Evolutionary conservation across 2,113 vertebrate genomes (phyloP).

Genomic region (Pterocles orientalis): DNA sequence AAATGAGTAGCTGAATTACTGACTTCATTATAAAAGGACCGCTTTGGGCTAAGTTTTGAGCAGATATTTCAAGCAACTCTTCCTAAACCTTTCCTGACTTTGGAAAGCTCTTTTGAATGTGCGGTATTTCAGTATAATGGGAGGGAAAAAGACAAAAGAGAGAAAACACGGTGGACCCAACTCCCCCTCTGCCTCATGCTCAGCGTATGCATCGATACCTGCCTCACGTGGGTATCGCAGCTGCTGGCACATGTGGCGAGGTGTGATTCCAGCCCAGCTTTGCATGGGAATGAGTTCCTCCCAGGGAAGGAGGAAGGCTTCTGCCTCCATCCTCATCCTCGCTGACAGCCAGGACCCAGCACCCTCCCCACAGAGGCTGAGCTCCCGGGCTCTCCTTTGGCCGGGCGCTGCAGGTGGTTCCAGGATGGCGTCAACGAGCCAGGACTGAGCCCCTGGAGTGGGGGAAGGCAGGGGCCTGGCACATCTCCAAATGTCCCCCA

Average conservation of each 20-base stretch:
- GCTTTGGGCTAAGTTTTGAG: slow-evolving; percentile 75
- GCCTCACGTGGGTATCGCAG: not conserved
- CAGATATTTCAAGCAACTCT: slow-evolving; percentile 50
- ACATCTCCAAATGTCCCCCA: not conserved
- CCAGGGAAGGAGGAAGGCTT: rapidly evolving
- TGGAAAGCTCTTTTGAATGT: not conserved
- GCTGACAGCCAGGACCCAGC: rapidly evolving
- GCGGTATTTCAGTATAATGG: not conserved
- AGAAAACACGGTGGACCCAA: rapidly evolving
- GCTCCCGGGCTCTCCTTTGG: not conserved
- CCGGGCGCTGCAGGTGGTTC: not conserved
- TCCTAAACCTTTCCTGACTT: not conserved
- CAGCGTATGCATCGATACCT: rapidly evolving
- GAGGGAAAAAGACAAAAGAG: not conserved
- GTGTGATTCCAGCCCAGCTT: not conserved
- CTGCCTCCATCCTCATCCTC: not conserved
- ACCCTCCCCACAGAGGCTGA: rapidly evolving
- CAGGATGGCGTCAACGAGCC: rapidly evolving
- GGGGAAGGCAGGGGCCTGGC: not conserved
- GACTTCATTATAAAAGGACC: slow-evolving; percentile 53
- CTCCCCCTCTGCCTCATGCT: rapidly evolving
- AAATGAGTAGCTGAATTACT: slow-evolving; percentile 47
- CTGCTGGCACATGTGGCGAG: not conserved
- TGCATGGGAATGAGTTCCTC: not conserved
- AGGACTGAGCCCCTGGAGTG: not conserved